phyloP scores from a whole-genome alignment of 2,797 vertebrate species.

The Myotis planiceps region DNA sequence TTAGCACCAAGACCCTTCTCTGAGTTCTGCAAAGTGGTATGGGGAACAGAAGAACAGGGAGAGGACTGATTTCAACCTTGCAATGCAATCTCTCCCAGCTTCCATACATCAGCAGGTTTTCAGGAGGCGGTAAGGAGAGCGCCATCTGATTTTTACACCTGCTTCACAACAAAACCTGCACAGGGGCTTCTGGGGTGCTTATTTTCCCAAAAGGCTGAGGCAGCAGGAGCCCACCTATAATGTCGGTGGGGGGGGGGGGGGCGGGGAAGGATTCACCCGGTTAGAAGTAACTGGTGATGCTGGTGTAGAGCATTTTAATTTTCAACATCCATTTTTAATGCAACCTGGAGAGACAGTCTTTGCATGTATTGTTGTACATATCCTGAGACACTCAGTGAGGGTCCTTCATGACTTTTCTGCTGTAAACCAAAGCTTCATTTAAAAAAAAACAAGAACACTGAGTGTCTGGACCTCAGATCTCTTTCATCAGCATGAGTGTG shows the following conservation, averaged over 20 bases:
- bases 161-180: conserved; percentile 47
- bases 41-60: background rate
- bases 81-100: background rate
- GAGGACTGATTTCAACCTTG: conserved; percentile 27
- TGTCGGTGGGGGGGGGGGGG: background rate
- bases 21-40: conserved; percentile 38
- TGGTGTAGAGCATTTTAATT: conserved; percentile 20
- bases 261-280: conserved; percentile 31
- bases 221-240: conserved; percentile 32
- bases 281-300: conserved; percentile 38
- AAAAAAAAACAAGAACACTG: background rate
- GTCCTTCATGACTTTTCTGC: background rate
- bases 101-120: conserved; percentile 60
- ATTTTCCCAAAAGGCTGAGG: conserved; percentile 39
- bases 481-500: background rate
- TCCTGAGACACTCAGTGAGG: background rate
- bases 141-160: conserved; percentile 54
- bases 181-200: background rate
- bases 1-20: background rate
- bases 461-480: background rate
- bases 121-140: background rate
- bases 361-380: background rate
- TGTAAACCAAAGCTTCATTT: background rate
- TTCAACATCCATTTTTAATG: conserved; percentile 10
- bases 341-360: background rate